These are phyloP conservation scores for Cephus runcator DNA, from an alignment of 2,888 invertebrate species.

Conservation along the genomic window DNA sequence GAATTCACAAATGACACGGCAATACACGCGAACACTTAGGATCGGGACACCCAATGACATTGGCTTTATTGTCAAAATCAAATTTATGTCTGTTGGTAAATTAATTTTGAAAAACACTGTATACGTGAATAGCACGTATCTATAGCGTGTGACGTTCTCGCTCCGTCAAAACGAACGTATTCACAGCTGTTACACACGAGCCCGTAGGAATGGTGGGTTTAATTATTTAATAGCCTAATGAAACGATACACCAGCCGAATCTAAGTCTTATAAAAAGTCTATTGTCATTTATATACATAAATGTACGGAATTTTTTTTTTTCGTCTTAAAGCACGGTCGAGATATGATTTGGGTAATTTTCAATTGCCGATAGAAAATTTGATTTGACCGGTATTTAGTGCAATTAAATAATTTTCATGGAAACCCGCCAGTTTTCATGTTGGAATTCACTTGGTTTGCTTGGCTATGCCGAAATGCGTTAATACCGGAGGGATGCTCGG, in stretches of 20 bases:
- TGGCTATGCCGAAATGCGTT: background rate
- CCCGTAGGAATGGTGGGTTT: constrained; percentile 3
- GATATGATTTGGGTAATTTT: background rate
- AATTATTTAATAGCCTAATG: constrained; percentile 60
- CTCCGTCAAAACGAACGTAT: constrained; percentile 34
- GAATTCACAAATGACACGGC: background rate
- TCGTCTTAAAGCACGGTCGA: background rate
- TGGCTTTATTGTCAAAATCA: background rate
- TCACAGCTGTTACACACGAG: constrained; percentile 42
- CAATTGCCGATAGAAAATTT: background rate
- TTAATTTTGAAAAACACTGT: background rate
- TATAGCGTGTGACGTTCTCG: background rate
- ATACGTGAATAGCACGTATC: background rate
- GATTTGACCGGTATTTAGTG: background rate
- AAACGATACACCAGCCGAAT: constrained; percentile 57
- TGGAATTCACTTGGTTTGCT: background rate
- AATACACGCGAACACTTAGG: background rate
- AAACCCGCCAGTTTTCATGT: background rate
- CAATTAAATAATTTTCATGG: background rate
- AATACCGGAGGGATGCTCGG: background rate
- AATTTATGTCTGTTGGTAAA: background rate
- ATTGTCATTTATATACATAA: constrained; percentile 28
- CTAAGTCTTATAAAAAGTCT: constrained; percentile 47
- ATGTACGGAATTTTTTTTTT: background rate
- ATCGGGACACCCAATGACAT: background rate